Evolutionary conservation across 37 sponge, comb jelly and placozoan genomes (phyloP).

Genomic region (Lycopodina hypogea): DNA sequence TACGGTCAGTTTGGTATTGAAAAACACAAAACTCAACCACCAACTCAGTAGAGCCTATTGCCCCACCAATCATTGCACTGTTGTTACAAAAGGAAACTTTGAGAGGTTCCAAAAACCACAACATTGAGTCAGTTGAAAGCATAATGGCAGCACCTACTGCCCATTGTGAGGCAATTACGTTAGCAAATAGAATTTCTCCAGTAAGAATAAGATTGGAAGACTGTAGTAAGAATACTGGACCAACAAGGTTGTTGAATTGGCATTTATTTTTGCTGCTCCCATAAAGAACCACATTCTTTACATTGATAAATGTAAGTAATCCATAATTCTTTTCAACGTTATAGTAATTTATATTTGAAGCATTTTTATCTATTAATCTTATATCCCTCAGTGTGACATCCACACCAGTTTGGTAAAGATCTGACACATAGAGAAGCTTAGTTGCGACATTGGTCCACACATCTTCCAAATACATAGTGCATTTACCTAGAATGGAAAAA

Average conservation of each 20-base stretch:
- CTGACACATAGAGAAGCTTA: constrained; percentile 15
- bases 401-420: neutral
- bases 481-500: neutral
- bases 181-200: constrained; percentile 10
- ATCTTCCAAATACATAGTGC: constrained; percentile 2
- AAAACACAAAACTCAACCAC: neutral
- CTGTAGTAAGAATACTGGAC: neutral
- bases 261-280: neutral
- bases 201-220: neutral
- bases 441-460: neutral
- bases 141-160: constrained; percentile 18
- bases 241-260: neutral
- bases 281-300: neutral
- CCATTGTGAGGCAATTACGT: neutral
- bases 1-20: constrained; percentile 3
- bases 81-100: constrained; percentile 16
- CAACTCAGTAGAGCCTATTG: neutral
- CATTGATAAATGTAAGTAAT: neutral
- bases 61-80: constrained; percentile 29
- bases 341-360: neutral
- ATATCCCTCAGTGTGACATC: neutral
- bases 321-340: neutral
- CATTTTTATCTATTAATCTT: neutral
- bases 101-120: constrained; percentile 17
- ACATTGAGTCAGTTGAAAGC: neutral